Conservation (phyloP, 1,140 invertebrate genomes). For the Ceratoteleas bidentatus region DNA sequence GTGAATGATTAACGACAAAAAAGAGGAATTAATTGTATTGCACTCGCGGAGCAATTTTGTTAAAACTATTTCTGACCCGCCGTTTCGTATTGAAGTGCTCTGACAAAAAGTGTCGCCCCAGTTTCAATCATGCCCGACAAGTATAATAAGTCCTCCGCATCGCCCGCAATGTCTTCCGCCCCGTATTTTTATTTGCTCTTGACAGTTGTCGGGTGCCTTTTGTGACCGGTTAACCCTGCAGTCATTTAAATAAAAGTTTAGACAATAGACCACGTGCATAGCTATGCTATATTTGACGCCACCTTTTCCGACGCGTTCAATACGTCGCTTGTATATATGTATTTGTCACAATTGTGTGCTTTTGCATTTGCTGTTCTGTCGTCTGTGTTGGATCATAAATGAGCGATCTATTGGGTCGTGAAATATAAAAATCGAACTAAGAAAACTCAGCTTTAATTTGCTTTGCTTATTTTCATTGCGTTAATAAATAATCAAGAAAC, state of each 20-base stretch:
- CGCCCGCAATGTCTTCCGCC: constrained; percentile 18
- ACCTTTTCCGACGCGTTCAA: constrained; percentile 5
- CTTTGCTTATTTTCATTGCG: too few relatives aligned
- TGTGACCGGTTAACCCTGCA: constrained; percentile 36
- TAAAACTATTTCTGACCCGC: not conserved
- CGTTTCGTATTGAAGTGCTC: constrained; percentile 8
- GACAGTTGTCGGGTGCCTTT: constrained; percentile 37
- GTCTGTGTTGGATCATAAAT: too few relatives aligned
- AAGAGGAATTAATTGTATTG: not conserved
- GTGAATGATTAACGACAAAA: not conserved
- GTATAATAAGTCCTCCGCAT: constrained; percentile 32
- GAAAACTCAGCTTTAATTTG: too few relatives aligned
- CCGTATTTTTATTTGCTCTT: constrained; percentile 40
- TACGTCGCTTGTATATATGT: not conserved
- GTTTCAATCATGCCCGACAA: constrained; percentile 18
- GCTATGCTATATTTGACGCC: constrained; percentile 5
- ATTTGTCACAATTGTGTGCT: not conserved
- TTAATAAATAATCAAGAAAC: too few relatives aligned
- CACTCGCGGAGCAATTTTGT: not conserved
- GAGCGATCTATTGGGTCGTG: too few relatives aligned
- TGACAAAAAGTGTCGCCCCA: constrained; percentile 22
- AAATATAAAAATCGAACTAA: too few relatives aligned
- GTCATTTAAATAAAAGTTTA: constrained; percentile 47
- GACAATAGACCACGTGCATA: constrained; percentile 32
- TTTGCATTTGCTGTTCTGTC: not conserved